These are phyloP conservation scores for Neopipo cinnamomea DNA, from an alignment of 2,113 vertebrate species.

Conservation along the genomic window DNA sequence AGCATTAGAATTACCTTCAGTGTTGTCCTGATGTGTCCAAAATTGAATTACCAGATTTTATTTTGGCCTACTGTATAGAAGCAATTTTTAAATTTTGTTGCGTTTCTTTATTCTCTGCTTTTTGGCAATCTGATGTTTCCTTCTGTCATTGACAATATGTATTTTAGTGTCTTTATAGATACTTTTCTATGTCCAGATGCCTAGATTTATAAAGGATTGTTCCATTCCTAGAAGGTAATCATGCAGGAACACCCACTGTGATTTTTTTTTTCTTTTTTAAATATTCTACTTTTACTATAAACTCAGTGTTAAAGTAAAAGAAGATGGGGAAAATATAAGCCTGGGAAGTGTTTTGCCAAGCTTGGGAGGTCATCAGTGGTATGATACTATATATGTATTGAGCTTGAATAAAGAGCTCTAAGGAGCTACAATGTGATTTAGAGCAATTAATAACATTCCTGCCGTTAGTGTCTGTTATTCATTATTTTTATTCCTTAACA, in stretches of 20 bases:
- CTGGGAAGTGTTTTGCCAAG: neutral
- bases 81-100: neutral
- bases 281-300: neutral
- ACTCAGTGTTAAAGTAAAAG: neutral
- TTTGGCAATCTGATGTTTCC: neutral
- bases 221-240: neutral
- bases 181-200: neutral
- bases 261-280: neutral
- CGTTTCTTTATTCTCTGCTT: neutral
- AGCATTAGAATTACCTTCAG: neutral
- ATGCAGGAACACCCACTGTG: neutral
- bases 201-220: neutral
- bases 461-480: neutral
- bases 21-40: neutral
- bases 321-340: neutral
- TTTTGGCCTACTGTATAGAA: neutral
- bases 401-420: neutral
- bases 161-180: neutral
- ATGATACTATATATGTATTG: fast-evolving
- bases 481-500: neutral
- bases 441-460: neutral
- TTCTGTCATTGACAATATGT: neutral
- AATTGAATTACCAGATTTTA: neutral
- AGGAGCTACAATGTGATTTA: neutral
- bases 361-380: neutral